Evolutionary conservation across 2,797 vertebrate species (phyloP), one percentile per base, ranked within the genome.

Genomic region (Sebastes vulpes): DNA sequence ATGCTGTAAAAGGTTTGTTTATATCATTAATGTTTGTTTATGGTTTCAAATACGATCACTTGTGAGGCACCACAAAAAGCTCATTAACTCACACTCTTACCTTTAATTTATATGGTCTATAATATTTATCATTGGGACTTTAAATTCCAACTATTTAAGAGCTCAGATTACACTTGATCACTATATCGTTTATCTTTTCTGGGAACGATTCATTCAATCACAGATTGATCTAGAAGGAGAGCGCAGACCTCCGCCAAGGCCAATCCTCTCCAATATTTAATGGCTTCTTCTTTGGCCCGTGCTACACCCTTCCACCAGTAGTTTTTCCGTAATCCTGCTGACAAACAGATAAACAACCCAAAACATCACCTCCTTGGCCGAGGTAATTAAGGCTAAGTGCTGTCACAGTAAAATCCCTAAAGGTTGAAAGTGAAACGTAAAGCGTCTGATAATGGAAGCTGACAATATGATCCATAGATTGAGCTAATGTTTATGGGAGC

Each of bases 391-490:
- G 16, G 23, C 14, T 11, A 31, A 76, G 52, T 20, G 63, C 46
- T 54, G 69, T 76, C 72, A 75, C 18, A 20, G 8, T 67, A n/a
- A 79, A 84, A 54, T 50, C 48, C 61, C 32, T 60, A 61, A 78
- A 82, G 56, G 68, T 54, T 65, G 29, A 86, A 71, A 56, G 20
- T 48, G 32, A 79, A 52, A 63, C 10, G 1, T 59, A 61, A 81
- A 70, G 60, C 14, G 9, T 76, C 75, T 54, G 28, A 42, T 76
- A 60, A 86, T 65, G 42, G 42, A 77, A 38, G 18, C 53, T 20
- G 52, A 69, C 77, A 54, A 35, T 81, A 54, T 52, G 65, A 88
- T 88, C 75, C 52, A 63, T 48, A 63, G 42, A 72, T 72, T 10
- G 59, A 18, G 18, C 9, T 42, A 12, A 75, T 42, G 20, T 76